A percentile compares a stretch with the other conserved stretches of the same genome.
Evolutionary conservation across 2,113 vertebrate genomes (phyloP).

Genomic region (Gasterosteus aculeatus): DNA sequence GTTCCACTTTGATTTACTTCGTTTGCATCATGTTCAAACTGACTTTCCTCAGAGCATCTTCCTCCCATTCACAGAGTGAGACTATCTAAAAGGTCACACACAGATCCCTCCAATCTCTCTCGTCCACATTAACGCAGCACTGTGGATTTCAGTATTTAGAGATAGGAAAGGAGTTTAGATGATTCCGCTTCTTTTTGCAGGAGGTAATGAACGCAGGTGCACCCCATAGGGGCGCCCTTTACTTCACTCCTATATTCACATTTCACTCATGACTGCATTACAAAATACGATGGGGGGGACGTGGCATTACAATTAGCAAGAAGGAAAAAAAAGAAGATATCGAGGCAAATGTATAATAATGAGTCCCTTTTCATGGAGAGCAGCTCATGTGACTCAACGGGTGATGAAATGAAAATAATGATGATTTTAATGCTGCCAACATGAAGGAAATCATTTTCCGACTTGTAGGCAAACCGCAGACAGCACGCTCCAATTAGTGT

Average conservation of each 20-base stretch:
- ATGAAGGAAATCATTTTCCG: constrained; percentile 44
- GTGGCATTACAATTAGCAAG: constrained; percentile 66
- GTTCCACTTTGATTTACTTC: constrained; percentile 14
- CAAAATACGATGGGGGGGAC: constrained; percentile 64
- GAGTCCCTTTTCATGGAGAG: constrained; percentile 40
- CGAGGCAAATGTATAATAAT: constrained; percentile 55
- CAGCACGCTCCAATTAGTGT: constrained; percentile 1
- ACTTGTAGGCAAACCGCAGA: constrained; percentile 35
- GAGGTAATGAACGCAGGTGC: constrained; percentile 62
- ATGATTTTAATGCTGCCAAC: constrained; percentile 50
- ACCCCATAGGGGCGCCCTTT: constrained; percentile 56
- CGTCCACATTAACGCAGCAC: constrained; percentile 1
- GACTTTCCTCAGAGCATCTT: constrained; percentile 1
- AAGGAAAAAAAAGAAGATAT: constrained; percentile 26
- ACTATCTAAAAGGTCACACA: constrained; percentile 11
- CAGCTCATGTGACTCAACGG: constrained; percentile 43
- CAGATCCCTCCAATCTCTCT: constrained; percentile 6
- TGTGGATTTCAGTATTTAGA: background rate
- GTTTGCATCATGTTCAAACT: constrained; percentile 14
- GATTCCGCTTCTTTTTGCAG: constrained; percentile 51
- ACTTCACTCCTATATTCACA: constrained; percentile 62
- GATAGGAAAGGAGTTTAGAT: constrained; percentile 33
- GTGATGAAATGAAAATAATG: constrained; percentile 50
- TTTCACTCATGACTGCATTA: constrained; percentile 72
- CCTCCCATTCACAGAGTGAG: background rate